Percentiles rank a stretch among this genome's conserved stretches.
These are phyloP conservation scores for Scomber scombrus DNA, from an alignment of 2,113 vertebrate species.

Conservation along the genomic window DNA sequence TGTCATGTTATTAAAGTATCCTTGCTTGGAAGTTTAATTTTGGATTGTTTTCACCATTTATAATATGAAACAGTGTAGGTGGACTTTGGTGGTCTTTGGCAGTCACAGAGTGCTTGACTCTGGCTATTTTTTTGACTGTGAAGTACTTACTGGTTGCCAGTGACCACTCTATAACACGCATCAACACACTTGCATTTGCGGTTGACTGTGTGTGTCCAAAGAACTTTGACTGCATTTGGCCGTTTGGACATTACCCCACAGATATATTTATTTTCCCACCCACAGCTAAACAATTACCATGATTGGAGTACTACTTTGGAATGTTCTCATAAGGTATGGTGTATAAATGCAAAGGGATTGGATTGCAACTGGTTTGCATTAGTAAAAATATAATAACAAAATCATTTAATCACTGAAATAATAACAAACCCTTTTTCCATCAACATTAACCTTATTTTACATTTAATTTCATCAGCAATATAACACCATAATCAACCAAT, in stretches of 20 bases:
- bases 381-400: neutral
- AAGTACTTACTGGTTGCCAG: conserved; percentile 49
- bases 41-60: neutral
- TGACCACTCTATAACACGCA: conserved; percentile 78
- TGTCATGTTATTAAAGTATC: neutral
- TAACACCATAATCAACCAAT: neutral
- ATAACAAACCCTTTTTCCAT: neutral
- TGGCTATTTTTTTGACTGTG: conserved; percentile 18
- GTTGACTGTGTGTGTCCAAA: conserved; percentile 68
- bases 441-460: neutral
- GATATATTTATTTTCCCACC: conserved; percentile 53
- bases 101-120: neutral
- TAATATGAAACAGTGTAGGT: neutral
- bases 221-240: conserved; percentile 67
- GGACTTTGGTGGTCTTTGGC: conserved; percentile 12
- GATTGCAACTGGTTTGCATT: neutral
- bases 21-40: neutral
- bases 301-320: conserved; percentile 40
- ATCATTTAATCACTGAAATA: neutral
- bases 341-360: conserved; percentile 9
- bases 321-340: neutral
- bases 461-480: neutral
- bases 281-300: conserved; percentile 40
- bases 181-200: conserved; percentile 72
- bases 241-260: conserved; percentile 58